Base-by-base conservation (phyloP, 2,797 vertebrate species). In the Channa striata region DNA sequence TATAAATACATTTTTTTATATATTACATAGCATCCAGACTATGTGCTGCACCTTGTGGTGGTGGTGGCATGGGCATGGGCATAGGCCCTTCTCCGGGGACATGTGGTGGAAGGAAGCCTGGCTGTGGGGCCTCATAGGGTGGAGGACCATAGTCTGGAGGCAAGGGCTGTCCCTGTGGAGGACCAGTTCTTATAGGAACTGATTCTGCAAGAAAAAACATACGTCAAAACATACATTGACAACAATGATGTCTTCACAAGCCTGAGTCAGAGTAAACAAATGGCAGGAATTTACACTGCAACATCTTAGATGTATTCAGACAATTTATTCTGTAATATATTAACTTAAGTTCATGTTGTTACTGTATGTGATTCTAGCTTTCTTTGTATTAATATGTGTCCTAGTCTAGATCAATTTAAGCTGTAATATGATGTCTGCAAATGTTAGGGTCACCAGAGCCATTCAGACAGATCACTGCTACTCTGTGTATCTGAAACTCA, bases 111-210 rank as follows among this genome's bases (percentile, higher is more conserved):
- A 97, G 81, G 0, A 96, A 99, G 43, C 96, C 95, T 0, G 96
- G 95, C 48, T 96, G 91, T 19, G 93, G 87, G 0, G 93, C 95
- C 74, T 99, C 97, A 1, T 99, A 99, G 0, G 98, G 97, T 11
- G 98, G 98, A 11, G 98, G 98, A 0, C 96, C 97, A 0, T 96
- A 95, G 25, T 99, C 97, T 33, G 95, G 93, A 59, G 96, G 96
- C 34, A 96, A 21, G 0, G 94, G 94, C 63, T 94, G 93, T 70
- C 95, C 95, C 36, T 94, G 94, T 5, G 93, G 93, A 30, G 96
- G 96, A 59, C 85, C 94, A 62, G 93, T 92, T 2, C 92, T 93
- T 2, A 95, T 84, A 3, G 93, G 84, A 23, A 85, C 88, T 0
- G 87, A 72, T 72, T 89, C 92, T 95, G 79, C 36, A 68, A 66